phyloP scores from a whole-genome alignment of 2,888 invertebrate species.

The Cheilosia variabilis region DNA sequence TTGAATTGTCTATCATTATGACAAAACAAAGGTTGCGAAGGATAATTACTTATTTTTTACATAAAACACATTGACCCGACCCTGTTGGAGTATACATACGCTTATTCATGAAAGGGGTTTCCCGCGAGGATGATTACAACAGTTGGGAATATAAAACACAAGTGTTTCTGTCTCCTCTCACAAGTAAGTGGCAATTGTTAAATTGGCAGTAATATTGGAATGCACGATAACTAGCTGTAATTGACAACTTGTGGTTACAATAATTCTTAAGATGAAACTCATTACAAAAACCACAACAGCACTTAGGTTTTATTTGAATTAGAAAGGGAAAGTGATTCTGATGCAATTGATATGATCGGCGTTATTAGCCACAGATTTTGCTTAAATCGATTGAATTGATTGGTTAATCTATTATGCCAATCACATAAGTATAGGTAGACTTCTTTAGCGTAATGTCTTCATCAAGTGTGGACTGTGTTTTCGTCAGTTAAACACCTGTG shows the following conservation, averaged over 20 bases:
- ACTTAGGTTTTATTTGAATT: neutral
- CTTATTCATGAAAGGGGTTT: slow-evolving; percentile 1
- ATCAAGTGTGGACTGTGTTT: no score
- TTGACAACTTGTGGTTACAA: slow-evolving; percentile 34
- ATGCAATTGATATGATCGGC: neutral
- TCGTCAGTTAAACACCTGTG: no score
- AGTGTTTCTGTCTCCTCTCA: neutral
- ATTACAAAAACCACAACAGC: slow-evolving; percentile 25
- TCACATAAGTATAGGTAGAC: no score
- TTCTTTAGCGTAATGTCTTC: no score
- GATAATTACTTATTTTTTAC: slow-evolving; percentile 26
- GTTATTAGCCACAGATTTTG: neutral
- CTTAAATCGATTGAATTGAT: neutral
- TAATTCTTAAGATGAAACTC: slow-evolving; percentile 12
- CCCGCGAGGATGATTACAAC: slow-evolving; percentile 20
- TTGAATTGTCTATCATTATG: slow-evolving; percentile 6
- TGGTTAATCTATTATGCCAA: no score
- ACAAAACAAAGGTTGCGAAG: slow-evolving; percentile 7
- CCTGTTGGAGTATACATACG: neutral
- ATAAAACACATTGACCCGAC: slow-evolving; percentile 16
- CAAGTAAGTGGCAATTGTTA: slow-evolving; percentile 25
- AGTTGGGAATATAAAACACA: neutral
- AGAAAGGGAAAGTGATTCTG: slow-evolving; percentile 51
- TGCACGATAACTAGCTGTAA: slow-evolving; percentile 17
- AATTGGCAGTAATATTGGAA: slow-evolving; percentile 20